phyloP scores from a whole-genome alignment of 2,113 vertebrate species.

The Seriola rivoliana region DNA sequence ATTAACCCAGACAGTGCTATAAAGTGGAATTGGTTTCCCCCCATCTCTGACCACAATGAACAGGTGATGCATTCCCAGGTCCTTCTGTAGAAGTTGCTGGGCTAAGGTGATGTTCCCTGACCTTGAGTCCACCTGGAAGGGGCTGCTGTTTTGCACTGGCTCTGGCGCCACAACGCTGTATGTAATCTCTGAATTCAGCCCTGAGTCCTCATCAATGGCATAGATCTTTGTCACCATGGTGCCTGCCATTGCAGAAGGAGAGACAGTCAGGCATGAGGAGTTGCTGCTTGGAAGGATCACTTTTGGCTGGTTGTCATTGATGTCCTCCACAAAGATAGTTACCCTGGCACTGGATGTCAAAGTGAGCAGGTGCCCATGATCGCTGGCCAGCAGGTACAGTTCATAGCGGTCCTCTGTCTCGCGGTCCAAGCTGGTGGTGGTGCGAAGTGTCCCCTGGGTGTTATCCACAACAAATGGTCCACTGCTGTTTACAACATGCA shows the following conservation, averaged over 20 bases:
- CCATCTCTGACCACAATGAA: slow-evolving; percentile 82
- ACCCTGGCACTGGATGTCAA: slow-evolving; percentile 79
- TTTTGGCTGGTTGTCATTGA: slow-evolving; percentile 86
- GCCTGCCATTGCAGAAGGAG: slow-evolving; percentile 70
- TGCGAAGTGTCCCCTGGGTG: slow-evolving; percentile 70
- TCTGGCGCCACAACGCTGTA: slow-evolving; percentile 71
- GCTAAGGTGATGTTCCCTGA: slow-evolving; percentile 82
- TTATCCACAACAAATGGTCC: slow-evolving; percentile 80
- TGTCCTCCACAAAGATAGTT: slow-evolving; percentile 83
- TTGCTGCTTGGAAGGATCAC: slow-evolving; percentile 84
- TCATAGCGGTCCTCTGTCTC: slow-evolving; percentile 80
- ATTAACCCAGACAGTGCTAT: slow-evolving; percentile 84
- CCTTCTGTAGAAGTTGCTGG: slow-evolving; percentile 65
- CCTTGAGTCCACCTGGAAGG: slow-evolving; percentile 78
- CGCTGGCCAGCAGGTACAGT: slow-evolving; percentile 76
- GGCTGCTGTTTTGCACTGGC: slow-evolving; percentile 57
- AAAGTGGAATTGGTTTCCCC: slow-evolving; percentile 80
- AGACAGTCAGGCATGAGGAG: slow-evolving; percentile 80
- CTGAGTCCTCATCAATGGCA: slow-evolving; percentile 81
- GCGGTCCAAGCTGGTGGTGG: slow-evolving; percentile 78
- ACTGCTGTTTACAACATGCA: slow-evolving; percentile 73
- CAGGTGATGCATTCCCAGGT: slow-evolving; percentile 84
- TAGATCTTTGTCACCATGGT: slow-evolving; percentile 81
- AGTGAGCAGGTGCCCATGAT: slow-evolving; percentile 70
- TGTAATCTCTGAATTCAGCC: slow-evolving; percentile 83